Conservation (phyloP, 1,140 invertebrate species). For the Battus philenor region DNA sequence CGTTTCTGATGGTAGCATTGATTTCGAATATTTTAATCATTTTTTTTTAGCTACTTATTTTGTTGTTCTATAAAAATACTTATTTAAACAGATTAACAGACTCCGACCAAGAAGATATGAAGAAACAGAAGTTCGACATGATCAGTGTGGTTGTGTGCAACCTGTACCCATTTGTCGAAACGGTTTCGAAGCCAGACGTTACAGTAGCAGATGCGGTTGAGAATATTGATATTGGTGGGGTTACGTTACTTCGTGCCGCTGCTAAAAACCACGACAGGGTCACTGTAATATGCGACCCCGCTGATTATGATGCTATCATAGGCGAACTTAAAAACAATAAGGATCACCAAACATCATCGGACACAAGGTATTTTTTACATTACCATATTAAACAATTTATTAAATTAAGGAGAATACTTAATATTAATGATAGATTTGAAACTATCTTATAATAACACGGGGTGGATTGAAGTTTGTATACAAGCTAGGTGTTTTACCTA, state of each 20-base stretch:
- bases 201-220: constrained; percentile 95
- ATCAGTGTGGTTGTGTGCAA: constrained; percentile 95
- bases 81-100: constrained; percentile 78
- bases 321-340: constrained; percentile 79
- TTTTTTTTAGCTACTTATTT: too few species aligned
- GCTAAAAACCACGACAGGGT: constrained; percentile 98
- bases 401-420: too few species aligned
- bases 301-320: constrained; percentile 89
- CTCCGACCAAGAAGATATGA: constrained; percentile 90
- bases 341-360: constrained; percentile 78
- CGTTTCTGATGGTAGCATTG: too few species aligned
- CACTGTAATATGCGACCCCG: constrained; percentile 94
- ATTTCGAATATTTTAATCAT: too few species aligned
- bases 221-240: constrained; percentile 98
- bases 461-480: too few species aligned
- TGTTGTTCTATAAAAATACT: background rate
- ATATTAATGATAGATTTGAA: too few species aligned
- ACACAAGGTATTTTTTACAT: constrained; percentile 87
- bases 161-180: constrained; percentile 96
- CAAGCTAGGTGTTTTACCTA: too few species aligned
- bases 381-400: too few species aligned
- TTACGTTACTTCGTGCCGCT: constrained; percentile 94
- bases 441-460: too few species aligned
- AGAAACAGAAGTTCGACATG: constrained; percentile 83
- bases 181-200: constrained; percentile 88